Percentiles rank a stretch among this genome's conserved stretches.
phyloP scores from a whole-genome alignment of 1,140 invertebrate genomes.

The Melipona quadrifasciata region DNA sequence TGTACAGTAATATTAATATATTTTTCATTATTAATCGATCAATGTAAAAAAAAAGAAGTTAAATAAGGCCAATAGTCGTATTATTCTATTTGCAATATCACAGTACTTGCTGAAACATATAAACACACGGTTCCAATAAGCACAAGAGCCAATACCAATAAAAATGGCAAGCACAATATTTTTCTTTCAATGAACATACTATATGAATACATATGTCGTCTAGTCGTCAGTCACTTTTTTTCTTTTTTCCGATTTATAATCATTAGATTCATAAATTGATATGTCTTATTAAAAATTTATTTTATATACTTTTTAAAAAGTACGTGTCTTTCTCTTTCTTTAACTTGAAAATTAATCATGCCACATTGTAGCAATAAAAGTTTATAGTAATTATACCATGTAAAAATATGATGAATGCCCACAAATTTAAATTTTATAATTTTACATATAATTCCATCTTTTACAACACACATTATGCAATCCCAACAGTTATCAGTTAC shows the following conservation, averaged over 20 bases:
- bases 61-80: constrained; percentile 77
- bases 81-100: constrained; percentile 81
- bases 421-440: constrained; percentile 28
- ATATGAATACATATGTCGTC: constrained; percentile 42
- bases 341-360: background rate
- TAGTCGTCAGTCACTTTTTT: constrained; percentile 48
- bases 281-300: constrained; percentile 5
- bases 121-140: constrained; percentile 71
- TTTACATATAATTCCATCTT: constrained; percentile 14
- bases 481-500: background rate
- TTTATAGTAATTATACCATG: background rate
- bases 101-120: constrained; percentile 81
- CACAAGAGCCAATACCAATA: constrained; percentile 70
- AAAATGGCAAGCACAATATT: constrained; percentile 78
- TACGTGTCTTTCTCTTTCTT: background rate
- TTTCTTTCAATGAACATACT: constrained; percentile 59
- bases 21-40: constrained; percentile 67
- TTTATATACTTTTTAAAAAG: background rate
- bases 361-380: constrained; percentile 3
- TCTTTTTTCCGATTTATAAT: constrained; percentile 19
- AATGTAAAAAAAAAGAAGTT: constrained; percentile 75
- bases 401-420: constrained; percentile 29
- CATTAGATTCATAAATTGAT: constrained; percentile 8
- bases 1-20: constrained; percentile 69
- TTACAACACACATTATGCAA: background rate